Evolutionary conservation across 2,113 vertebrate genomes (phyloP), one percentile per base, ranked within the genome.

Genomic region (Oreochromis tanganicae): DNA sequence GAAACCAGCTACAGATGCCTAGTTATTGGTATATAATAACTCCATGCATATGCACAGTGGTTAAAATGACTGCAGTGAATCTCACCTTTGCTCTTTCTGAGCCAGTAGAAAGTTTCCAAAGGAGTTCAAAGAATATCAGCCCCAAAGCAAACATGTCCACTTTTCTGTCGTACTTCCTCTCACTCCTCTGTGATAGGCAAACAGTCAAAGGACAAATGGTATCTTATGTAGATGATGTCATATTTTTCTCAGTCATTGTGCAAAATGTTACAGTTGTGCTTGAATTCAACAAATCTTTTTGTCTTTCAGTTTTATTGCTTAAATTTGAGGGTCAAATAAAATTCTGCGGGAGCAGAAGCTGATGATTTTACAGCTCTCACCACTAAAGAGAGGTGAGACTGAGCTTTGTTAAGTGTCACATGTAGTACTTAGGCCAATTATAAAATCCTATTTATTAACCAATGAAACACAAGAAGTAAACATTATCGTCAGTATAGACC

Each of bases 61-160:
- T 63, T 84, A 36, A 55, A 2, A 24, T 21, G 12, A 38, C 46
- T 12, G 21, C 12, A 12, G 34, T 27, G 36, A 41, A 2, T 93
- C 95, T 91, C 78, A 97, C 96, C 27, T 4, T 0, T 11, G 0
- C 2, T 89, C 21, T 96, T 92, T 96, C 96, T 0, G 0, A 29
- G 17, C 0, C 0, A 88, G 83, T 83, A 11, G 83, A 7, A 38
- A 95, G 3, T 27, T 89, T 86, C 1, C 94, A 90, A 90, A 97
- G 89, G n/a, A 97, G 95, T 93, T 98, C 97, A 84, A 96, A 97
- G 84, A 97, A 96, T 89, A 98, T 97, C 91, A 99, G 89, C 78
- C 98, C 98, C 91, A 98, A 68, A 38, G 98, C 90, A 89, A 94
- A 99, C 88, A 99, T 96, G 92, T 99, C 98, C 84, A 99, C 97